Conservation (phyloP, 2,797 vertebrate species). For the Tamandua tetradactyla region DNA sequence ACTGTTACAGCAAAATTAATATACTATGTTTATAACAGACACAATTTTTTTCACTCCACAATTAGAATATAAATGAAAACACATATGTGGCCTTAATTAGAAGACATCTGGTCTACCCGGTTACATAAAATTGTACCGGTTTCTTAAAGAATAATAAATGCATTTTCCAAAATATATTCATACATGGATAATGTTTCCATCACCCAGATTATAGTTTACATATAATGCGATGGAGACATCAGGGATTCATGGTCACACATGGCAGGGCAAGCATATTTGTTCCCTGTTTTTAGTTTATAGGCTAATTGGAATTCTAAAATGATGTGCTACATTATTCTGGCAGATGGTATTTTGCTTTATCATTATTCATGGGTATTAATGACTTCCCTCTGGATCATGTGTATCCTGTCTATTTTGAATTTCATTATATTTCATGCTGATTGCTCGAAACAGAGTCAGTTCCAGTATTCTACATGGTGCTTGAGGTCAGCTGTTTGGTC, state of each 20-base stretch:
- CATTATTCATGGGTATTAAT: constrained; percentile 80
- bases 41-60: background rate
- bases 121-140: background rate
- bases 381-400: constrained; percentile 76
- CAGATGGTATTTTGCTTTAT: constrained; percentile 79
- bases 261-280: constrained; percentile 1
- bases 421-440: constrained; percentile 73
- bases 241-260: constrained; percentile 37
- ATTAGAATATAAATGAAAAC: constrained; percentile 44
- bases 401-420: constrained; percentile 77
- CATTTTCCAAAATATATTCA: constrained; percentile 38
- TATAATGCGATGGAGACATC: constrained; percentile 31
- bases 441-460: constrained; percentile 53
- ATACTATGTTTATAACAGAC: constrained; percentile 14
- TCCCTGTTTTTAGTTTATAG: constrained; percentile 65
- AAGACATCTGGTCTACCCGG: constrained; percentile 1
- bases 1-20: constrained; percentile 35
- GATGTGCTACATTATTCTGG: constrained; percentile 72
- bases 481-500: background rate
- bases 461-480: constrained; percentile 4
- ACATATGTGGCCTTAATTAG: constrained; percentile 57
- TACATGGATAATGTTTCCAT: background rate
- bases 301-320: constrained; percentile 79
- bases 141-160: constrained; percentile 46
- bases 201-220: constrained; percentile 28